A percentile compares a stretch with the other conserved stretches of the same genome.
Evolutionary conservation across 2,888 invertebrate genomes (phyloP).

Genomic region (Schrankia costaestrigalis): DNA sequence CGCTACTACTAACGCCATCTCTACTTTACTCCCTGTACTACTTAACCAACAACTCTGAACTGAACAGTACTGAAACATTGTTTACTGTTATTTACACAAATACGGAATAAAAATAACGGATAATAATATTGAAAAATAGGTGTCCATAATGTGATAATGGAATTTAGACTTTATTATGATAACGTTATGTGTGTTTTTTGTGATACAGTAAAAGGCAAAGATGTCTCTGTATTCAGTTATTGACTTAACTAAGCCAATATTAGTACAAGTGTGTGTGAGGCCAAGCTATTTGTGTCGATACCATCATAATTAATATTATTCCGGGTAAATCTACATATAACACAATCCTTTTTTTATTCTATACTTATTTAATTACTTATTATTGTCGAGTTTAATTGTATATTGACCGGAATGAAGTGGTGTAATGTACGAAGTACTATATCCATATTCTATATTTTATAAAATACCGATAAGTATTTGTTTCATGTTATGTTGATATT

Average conservation of each 20-base stretch:
- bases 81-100: constrained; percentile 20
- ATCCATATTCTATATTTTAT: too few relatives aligned
- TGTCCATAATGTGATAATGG: constrained; percentile 3
- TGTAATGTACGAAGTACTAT: too few relatives aligned
- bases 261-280: constrained; percentile 42
- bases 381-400: too few relatives aligned
- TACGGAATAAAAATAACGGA: constrained; percentile 15
- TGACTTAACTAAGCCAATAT: constrained; percentile 37
- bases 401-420: too few relatives aligned
- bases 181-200: constrained; percentile 5
- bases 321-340: constrained; percentile 22
- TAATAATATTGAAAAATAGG: constrained; percentile 13
- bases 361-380: too few relatives aligned
- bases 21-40: constrained; percentile 20
- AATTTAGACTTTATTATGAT: constrained; percentile 6
- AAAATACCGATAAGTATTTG: too few relatives aligned
- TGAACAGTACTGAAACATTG: constrained; percentile 13
- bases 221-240: constrained; percentile 21
- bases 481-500: too few relatives aligned
- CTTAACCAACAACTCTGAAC: constrained; percentile 6
- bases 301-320: constrained; percentile 21
- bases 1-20: constrained; percentile 47
- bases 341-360: too few relatives aligned
- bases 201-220: constrained; percentile 3
- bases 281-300: constrained; percentile 41